Evolutionary conservation across 2,797 vertebrate genomes (phyloP), one percentile per base, ranked within the genome.

Genomic region (Chloroceryle inda): DNA sequence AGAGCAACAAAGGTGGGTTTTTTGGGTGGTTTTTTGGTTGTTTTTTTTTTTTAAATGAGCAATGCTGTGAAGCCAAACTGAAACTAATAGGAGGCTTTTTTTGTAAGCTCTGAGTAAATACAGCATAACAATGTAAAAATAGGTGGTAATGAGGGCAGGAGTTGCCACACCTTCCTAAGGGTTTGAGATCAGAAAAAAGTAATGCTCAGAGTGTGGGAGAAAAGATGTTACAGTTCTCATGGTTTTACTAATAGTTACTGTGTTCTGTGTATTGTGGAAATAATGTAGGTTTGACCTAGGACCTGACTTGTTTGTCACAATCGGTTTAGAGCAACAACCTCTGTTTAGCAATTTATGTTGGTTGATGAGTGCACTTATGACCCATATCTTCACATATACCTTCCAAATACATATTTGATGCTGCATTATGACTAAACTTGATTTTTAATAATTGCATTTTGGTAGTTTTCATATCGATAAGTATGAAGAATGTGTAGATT

Each of bases 291-390:
- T 81, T 93, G 37, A 26, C 49, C 13, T 52, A 40, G 40, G 27
- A 42, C 35, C 66, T 52, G 42, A 56, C 6, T 27, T 3, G 8
- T 21, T 69, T 88, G 31, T 44, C 37, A 44, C 29, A 59, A 71
- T 71, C 6, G 11, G 5, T 67, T 83, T 77, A 45, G 76, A 37
- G 7, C 66, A 73, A n/a, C 8, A 23, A 47, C 5, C 16, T 69
- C 18, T 26, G 5, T 58, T 71, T 52, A 21, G 18, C 10, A 19
- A 0, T 42, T 42, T 21, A 10, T 0, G 4, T 50, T 49, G n/a
- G 4, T 50, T 49, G n/a, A 63, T 35, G 13, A 6, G 13, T 63
- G 9, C 14, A 8, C 21, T 58, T 4, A 13, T 61, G 71, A 68
- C 10, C 68, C 13, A 7, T 38, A 29, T 13, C 21, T 86, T 58